Evolutionary conservation across 1,140 invertebrate genomes (phyloP), one percentile per base, ranked within the genome.

Genomic region (Trachelipus rathkii): DNA sequence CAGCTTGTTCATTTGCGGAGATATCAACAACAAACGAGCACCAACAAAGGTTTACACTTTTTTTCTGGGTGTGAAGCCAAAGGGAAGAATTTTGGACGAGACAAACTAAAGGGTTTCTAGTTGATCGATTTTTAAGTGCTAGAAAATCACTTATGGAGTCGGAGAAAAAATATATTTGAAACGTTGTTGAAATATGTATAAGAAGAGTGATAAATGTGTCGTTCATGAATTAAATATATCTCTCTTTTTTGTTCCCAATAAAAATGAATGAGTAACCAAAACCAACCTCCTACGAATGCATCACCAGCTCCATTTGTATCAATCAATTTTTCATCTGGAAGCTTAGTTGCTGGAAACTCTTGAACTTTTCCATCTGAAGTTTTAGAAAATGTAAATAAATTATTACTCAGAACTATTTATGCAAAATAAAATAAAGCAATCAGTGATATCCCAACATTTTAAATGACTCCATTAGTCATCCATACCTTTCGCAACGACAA

Each of bases 301-400:
- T 99, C 97, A 44, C 97, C 97, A 82, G 97, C 97, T 68, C 96
- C 97, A 89, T 99, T 99, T 0, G 97, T 98, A 85, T 99, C 97
- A 3, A 98, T 90, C 73, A 99, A 90, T 83, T 96, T 88, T 72
- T 94, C 90, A 72, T 87, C 82, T 9, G 89, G 84, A n/a, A 99
- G 83, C 73, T 84, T 84, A 2, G 84, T 85, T 0, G 95, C 92
- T 0, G 92, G 90, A 84, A 91, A 95, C 83, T 95, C 89, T 24
- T 84, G 88, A 0, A 96, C 87, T 81, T 86, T 86, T 33, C 88
- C 88, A 78, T 91, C 89, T 88, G 78, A 53, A 83, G 83, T 45
- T 43, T 15, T 21, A 76, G 8, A 44, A 70, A 13, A 33, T 33
- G 33, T 33, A 33, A 33, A n/a, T n/a, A n/a, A n/a, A 33, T 33